Base-by-base conservation (phyloP, 2,888 invertebrate species). In the Athalia rosae region DNA sequence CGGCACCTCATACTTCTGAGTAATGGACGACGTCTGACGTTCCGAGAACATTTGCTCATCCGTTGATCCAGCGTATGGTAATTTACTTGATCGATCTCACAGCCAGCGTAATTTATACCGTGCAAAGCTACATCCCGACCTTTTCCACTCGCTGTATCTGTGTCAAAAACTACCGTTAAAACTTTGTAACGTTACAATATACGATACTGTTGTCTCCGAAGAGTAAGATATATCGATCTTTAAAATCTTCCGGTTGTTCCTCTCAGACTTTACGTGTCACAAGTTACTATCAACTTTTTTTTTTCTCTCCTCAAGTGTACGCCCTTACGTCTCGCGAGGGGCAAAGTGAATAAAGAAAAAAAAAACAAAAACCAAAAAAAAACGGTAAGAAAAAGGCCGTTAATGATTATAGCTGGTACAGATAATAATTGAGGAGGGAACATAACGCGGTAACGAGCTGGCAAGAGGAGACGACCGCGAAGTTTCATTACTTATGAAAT, bases 401-500 rank as follows among this genome's bases (percentile, higher is more conserved):
- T 74, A 61, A 45, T 43, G 58, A 61, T 8, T n/a, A 53, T 61
- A 74, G 61, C 61, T 50, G 58, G 48, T 53, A 58, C 71, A 13
- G 71, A 45, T 56, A n/a, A 7, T 53, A 56, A 71, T 71, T 56
- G 64, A 58, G 58, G 59, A 61, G 58, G 63, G 76, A 53, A 11
- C 9, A 59, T 28, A 76, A 41, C 59, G 67, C 69, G 56, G 62
- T 67, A 69, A 73, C 77, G 66, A 79, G 77, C 28, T 28, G 28
- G 69, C 64, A 63, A 63, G 64, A 78, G 13, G 58, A 56, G 58
- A 50, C 78, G 64, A 76, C 69, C 61, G 45, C 45, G 45, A 15
- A 6, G 59, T 66, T 79, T 74, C 62, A 61, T 79, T 79, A 78
- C 71, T 76, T 66, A 79, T 79, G 79, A 69, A 79, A 78, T 79